Conservation (phyloP, 2,113 vertebrate genomes). For the Apistogramma diplotaenia region DNA sequence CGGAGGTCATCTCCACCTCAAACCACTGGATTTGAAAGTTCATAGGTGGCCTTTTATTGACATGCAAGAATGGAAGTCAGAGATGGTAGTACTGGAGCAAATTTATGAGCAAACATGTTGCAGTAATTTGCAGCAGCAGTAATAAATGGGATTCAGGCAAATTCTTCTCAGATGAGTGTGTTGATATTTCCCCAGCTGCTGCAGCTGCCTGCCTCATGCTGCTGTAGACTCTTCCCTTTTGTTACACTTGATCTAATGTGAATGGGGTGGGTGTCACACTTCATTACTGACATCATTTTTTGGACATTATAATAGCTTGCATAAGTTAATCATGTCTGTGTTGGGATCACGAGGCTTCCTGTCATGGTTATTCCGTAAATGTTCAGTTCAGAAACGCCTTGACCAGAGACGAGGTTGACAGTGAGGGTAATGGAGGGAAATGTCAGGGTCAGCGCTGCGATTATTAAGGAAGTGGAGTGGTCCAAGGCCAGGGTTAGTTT, state of each 20-base stretch:
- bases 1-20: background rate
- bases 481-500: constrained; percentile 36
- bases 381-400: constrained; percentile 4
- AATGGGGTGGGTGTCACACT: constrained; percentile 35
- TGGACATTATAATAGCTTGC: constrained; percentile 16
- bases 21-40: background rate
- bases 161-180: constrained; percentile 44
- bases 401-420: constrained; percentile 20
- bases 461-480: constrained; percentile 41
- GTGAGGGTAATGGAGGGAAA: constrained; percentile 13
- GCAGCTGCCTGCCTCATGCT: constrained; percentile 44
- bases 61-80: background rate
- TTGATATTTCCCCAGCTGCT: constrained; percentile 29
- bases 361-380: constrained; percentile 7
- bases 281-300: constrained; percentile 45
- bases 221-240: background rate
- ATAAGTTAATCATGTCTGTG: background rate
- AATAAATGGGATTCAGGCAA: constrained; percentile 9
- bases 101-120: background rate
- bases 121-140: constrained; percentile 10
- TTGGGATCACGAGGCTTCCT: constrained; percentile 28
- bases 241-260: background rate
- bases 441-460: constrained; percentile 10
- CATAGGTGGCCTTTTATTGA: background rate
- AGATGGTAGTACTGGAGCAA: background rate